Percentiles rank a stretch among this genome's conserved stretches.
These are phyloP conservation scores for Zaprionus capensis DNA, from an alignment of 1,140 invertebrate species.

Conservation along the genomic window DNA sequence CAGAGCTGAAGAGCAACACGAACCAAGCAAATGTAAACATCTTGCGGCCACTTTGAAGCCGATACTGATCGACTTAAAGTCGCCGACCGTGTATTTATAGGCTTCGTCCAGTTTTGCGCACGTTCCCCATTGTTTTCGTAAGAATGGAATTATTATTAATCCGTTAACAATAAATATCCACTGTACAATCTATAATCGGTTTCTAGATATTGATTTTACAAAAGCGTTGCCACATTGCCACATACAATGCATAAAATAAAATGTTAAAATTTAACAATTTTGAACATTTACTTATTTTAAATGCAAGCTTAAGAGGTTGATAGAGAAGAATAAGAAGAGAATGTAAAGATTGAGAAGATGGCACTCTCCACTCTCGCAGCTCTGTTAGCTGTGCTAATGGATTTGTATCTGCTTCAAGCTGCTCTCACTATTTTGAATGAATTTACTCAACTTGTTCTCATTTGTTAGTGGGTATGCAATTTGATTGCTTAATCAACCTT, in stretches of 20 bases:
- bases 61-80: slow-evolving; percentile 8
- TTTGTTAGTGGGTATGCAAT: neutral
- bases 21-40: slow-evolving; percentile 14
- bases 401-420: neutral
- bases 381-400: too few species aligned
- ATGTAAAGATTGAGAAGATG: too few species aligned
- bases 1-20: neutral
- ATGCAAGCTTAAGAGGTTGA: neutral
- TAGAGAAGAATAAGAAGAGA: neutral
- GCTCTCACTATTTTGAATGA: neutral
- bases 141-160: too few species aligned
- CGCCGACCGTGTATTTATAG: slow-evolving; percentile 17
- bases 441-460: too few species aligned
- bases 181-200: too few species aligned
- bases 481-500: neutral
- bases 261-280: neutral
- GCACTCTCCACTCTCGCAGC: too few species aligned
- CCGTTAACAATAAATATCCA: too few species aligned
- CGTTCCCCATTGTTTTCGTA: too few species aligned
- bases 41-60: neutral
- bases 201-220: too few species aligned
- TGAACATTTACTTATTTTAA: neutral
- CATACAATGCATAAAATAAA: neutral
- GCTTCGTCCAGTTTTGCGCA: too few species aligned
- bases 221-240: too few species aligned